Conservation (phyloP, 2,888 invertebrate species). For the Cheilosia urbana region DNA sequence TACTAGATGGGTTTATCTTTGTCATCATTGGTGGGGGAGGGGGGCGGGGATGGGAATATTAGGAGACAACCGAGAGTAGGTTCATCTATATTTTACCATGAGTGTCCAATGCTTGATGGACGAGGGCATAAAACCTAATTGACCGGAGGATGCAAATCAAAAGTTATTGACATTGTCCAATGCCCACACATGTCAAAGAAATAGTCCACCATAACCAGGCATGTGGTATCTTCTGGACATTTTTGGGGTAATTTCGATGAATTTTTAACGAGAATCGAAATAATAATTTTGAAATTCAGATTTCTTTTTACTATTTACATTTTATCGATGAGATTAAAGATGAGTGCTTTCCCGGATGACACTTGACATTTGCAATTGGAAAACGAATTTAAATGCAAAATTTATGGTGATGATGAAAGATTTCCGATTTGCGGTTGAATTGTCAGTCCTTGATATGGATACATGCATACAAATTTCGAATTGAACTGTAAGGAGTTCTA, state of each 20-base stretch:
- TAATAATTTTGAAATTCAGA: neutral
- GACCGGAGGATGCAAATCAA: slow-evolving; percentile 32
- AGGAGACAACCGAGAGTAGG: no score
- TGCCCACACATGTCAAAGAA: slow-evolving; percentile 7
- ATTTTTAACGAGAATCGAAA: slow-evolving; percentile 30
- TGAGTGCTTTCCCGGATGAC: no score
- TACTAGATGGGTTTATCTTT: slow-evolving; percentile 3
- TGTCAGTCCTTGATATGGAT: no score
- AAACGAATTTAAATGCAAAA: neutral
- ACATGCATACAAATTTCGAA: no score
- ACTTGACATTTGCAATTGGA: neutral
- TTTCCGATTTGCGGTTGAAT: no score
- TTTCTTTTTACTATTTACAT: neutral
- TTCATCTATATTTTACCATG: no score
- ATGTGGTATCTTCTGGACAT: neutral
- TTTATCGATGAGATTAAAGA: slow-evolving; percentile 4
- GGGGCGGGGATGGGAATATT: no score
- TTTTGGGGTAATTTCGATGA: slow-evolving; percentile 11
- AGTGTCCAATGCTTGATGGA: neutral
- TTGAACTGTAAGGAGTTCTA: no score
- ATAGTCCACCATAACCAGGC: neutral
- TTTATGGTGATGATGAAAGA: no score
- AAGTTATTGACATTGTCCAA: slow-evolving; percentile 14
- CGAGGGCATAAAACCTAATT: slow-evolving; percentile 26
- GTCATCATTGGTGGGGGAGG: neutral